Base-by-base conservation (phyloP, 2,888 invertebrate species). In the Drosophila melanocephala region DNA sequence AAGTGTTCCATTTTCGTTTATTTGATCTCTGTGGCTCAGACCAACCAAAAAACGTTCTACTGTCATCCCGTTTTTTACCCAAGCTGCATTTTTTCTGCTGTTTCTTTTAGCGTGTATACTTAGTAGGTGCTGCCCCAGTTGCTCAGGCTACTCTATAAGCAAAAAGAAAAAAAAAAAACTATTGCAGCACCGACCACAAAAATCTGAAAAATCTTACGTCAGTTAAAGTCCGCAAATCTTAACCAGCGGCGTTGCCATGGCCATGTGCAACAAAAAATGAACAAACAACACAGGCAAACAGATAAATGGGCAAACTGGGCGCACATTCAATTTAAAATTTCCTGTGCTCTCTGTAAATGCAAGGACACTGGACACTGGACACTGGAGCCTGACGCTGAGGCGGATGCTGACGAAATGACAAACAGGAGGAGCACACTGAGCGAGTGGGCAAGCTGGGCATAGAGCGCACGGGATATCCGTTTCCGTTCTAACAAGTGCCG, bases 281-380 rank as follows among this genome's bases (percentile, higher is more conserved):
- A 66, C 75, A 62, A 66, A 35, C 62, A 75, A 56, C 59, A 39
- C 26, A 39, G 51, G 14, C 57, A 61, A 67, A 77, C 52, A 64
- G 33, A 68, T 37, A 72, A 65, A 72, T 58, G 63, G 65, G 61
- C 51, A 55, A 71, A 65, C 64, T 42, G 70, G 58, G 75, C 63
- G 74, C 87, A 83, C 77, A 81, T 89, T 90, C 79, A 84, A 87
- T 89, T 87, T 89, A 81, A 87, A 89, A 82, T 89, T 80, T 90
- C 80, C 87, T 82, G 82, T 66, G 59, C 64, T 35, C 42, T 55
- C 52, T 55, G 52, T 57, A 51, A 84, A 66, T 65, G 75, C 81
- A 77, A 47, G 55, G 66, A 63, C 59, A 32, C 22, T 14, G 50
- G 53, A 47, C 63, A 22, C 14, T 47, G 58, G 62, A 63, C 57